Evolutionary conservation across 2,888 invertebrate species (phyloP).

Genomic region (Ophonus ardosiacus): DNA sequence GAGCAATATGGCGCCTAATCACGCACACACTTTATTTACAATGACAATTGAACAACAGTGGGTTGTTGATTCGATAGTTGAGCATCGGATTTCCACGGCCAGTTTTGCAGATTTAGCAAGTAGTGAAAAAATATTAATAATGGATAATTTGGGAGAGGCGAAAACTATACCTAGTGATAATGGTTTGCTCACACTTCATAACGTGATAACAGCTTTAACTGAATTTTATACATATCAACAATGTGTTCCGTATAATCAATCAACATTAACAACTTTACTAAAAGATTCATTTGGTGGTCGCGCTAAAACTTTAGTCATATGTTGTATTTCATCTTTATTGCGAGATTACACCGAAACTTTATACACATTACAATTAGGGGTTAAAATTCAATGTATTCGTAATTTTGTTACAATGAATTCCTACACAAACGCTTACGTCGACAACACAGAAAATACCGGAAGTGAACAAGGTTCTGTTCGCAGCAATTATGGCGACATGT

Average conservation of each 20-base stretch:
- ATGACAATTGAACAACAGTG: slow-evolving; percentile 86
- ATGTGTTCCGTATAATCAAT: slow-evolving; percentile 79
- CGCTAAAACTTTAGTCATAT: slow-evolving; percentile 85
- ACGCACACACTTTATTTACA: slow-evolving; percentile 83
- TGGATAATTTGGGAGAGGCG: slow-evolving; percentile 75
- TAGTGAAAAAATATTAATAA: slow-evolving; percentile 77
- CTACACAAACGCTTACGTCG: slow-evolving; percentile 72
- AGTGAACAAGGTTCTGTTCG: slow-evolving; percentile 65
- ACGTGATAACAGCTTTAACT: slow-evolving; percentile 80
- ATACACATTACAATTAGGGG: slow-evolving; percentile 83
- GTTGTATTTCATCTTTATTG: slow-evolving; percentile 85
- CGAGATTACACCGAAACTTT: slow-evolving; percentile 83
- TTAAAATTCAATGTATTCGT: slow-evolving; percentile 83
- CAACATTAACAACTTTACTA: slow-evolving; percentile 83
- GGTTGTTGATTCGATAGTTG: slow-evolving; percentile 83
- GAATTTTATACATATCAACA: slow-evolving; percentile 72
- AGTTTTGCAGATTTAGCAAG: slow-evolving; percentile 85
- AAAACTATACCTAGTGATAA: slow-evolving; percentile 79
- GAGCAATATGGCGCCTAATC: slow-evolving; percentile 78
- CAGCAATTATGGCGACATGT: slow-evolving; percentile 75
- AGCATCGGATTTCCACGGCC: slow-evolving; percentile 85
- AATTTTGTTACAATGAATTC: slow-evolving; percentile 86
- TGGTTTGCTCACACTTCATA: slow-evolving; percentile 82
- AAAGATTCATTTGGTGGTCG: slow-evolving; percentile 87
- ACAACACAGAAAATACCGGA: slow-evolving; percentile 57